Percentiles rank a stretch among this genome's conserved stretches.
phyloP scores from a whole-genome alignment of 2,797 vertebrate genomes.

The Apodemus agrarius region DNA sequence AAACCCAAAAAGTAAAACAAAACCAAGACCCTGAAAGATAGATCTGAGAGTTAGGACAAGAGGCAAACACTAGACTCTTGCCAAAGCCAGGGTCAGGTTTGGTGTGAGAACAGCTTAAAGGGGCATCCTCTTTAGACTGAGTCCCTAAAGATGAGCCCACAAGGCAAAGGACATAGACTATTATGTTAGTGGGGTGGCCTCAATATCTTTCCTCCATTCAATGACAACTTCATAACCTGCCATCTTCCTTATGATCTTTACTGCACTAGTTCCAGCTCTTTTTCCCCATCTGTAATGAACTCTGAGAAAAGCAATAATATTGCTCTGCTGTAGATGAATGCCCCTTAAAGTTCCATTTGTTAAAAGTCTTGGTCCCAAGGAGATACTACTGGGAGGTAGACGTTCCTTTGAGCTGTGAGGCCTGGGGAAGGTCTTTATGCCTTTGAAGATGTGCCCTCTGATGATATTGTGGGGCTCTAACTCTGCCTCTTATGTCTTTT shows the following conservation, averaged over 20 bases:
- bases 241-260: background rate
- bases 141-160: background rate
- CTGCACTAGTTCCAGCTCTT: background rate
- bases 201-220: fast-evolving
- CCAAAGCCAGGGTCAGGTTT: background rate
- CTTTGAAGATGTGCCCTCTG: fast-evolving
- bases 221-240: background rate
- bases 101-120: background rate
- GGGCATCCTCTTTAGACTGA: background rate
- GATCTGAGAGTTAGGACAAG: background rate
- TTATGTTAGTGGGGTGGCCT: background rate
- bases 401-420: background rate
- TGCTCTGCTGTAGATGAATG: background rate
- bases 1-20: background rate
- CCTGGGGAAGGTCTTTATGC: background rate
- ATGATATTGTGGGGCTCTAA: too few relatives aligned
- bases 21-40: background rate
- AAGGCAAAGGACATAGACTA: background rate
- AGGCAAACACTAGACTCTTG: fast-evolving
- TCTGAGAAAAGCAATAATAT: background rate
- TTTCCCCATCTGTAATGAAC: background rate
- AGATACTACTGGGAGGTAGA: background rate
- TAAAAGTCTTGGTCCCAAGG: background rate
- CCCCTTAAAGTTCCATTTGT: background rate
- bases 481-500: background rate